Evolutionary conservation across 64 coral and sea anemone species (phyloP).

Genomic region (Anthopleura sola): DNA sequence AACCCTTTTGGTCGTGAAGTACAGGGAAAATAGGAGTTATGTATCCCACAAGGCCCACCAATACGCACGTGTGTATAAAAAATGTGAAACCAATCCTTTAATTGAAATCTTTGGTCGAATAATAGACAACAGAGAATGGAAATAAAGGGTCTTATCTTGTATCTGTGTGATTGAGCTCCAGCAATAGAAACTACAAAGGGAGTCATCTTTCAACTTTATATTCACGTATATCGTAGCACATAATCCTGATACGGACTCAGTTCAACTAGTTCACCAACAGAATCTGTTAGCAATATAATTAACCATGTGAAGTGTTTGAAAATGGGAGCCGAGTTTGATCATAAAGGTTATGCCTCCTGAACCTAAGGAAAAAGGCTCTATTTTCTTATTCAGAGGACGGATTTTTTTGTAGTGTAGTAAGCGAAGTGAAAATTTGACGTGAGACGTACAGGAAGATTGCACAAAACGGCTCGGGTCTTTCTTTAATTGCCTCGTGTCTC

Average conservation of each 20-base stretch:
- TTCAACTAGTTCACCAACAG: background rate
- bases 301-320: background rate
- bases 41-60: background rate
- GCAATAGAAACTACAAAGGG: conserved; percentile 2
- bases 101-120: background rate
- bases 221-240: background rate
- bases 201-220: background rate
- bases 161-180: background rate
- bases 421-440: background rate
- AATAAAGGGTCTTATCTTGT: background rate
- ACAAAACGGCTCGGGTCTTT: background rate
- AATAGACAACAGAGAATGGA: background rate
- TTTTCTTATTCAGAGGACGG: background rate
- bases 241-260: background rate
- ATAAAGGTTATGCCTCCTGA: background rate
- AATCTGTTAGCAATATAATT: background rate
- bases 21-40: background rate
- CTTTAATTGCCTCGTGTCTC: conserved; percentile 25
- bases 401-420: background rate
- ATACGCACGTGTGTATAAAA: background rate
- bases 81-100: conserved; percentile 15
- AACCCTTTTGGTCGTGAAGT: background rate
- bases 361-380: background rate
- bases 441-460: background rate
- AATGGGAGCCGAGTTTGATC: background rate